Percentiles rank a stretch among this genome's conserved stretches.
These are phyloP conservation scores for Chrysomallon squamiferum DNA, from an alignment of 1,140 invertebrate genomes.

Conservation along the genomic window DNA sequence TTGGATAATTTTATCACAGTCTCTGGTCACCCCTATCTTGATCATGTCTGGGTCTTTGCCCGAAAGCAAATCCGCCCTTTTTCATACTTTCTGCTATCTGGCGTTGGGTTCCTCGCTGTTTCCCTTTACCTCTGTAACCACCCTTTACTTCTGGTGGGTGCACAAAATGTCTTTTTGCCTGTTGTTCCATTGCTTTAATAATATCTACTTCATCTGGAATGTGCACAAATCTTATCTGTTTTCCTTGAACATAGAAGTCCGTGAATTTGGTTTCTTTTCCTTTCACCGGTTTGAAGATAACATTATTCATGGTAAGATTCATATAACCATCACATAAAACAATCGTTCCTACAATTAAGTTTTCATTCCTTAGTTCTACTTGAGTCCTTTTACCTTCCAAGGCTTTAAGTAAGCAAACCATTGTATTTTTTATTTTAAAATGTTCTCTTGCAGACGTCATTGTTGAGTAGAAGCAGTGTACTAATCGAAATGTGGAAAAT, in stretches of 20 bases:
- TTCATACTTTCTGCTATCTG: too few species aligned
- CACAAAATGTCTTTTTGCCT: too few species aligned
- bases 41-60: too few species aligned
- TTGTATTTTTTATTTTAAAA: slow-evolving; percentile 40
- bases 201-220: slow-evolving; percentile 66
- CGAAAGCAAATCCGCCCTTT: too few species aligned
- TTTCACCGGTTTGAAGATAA: slow-evolving; percentile 68
- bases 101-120: too few species aligned
- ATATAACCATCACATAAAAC: slow-evolving; percentile 72
- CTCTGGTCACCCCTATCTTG: too few species aligned
- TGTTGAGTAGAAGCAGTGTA: too few species aligned
- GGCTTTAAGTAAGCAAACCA: slow-evolving; percentile 69
- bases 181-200: slow-evolving; percentile 34
- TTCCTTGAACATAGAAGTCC: slow-evolving; percentile 70
- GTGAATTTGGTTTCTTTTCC: slow-evolving; percentile 65
- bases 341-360: slow-evolving; percentile 69
- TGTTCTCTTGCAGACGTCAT: slow-evolving; percentile 39
- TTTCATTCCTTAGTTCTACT: slow-evolving; percentile 74
- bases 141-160: too few species aligned
- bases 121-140: too few species aligned
- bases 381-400: slow-evolving; percentile 71
- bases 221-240: slow-evolving; percentile 73
- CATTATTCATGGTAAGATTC: slow-evolving; percentile 73
- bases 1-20: too few species aligned
- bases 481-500: too few species aligned